Conservation (phyloP, 37 sponge, comb jelly and placozoan species). For the Chondrosia reniformis region DNA sequence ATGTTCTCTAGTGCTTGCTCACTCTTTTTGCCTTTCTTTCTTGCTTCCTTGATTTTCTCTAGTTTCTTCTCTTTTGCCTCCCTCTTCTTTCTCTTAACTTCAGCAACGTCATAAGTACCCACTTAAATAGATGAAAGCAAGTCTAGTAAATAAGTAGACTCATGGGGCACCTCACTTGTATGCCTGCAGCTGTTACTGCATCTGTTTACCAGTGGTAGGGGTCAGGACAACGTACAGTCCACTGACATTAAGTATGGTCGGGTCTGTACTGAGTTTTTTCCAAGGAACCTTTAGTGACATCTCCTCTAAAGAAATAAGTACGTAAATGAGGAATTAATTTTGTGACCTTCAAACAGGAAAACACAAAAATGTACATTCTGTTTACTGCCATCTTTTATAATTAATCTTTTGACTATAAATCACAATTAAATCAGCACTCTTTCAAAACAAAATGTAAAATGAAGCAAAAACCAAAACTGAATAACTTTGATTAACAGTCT, state of each 20-base stretch:
- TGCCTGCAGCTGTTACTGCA: too few species aligned
- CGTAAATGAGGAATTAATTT: neutral
- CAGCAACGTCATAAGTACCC: conserved; percentile 47
- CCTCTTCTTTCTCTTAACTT: conserved; percentile 38
- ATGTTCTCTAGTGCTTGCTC: neutral
- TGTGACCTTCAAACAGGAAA: too few species aligned
- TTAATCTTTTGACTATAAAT: too few species aligned
- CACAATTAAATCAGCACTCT: too few species aligned
- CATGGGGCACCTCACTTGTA: neutral
- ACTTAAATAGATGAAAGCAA: neutral
- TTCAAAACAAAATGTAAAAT: too few species aligned
- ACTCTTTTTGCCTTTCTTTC: conserved; percentile 62
- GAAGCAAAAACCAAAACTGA: too few species aligned
- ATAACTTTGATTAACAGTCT: too few species aligned
- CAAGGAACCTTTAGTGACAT: conserved; percentile 76
- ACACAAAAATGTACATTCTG: neutral
- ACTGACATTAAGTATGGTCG: conserved; percentile 57
- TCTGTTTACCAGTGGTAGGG: conserved; percentile 54
- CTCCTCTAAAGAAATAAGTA: conserved; percentile 54
- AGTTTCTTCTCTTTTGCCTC: conserved; percentile 67
- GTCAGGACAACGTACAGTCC: conserved; percentile 65
- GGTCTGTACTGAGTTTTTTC: conserved; percentile 77
- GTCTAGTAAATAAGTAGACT: neutral
- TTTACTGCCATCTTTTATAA: too few species aligned
- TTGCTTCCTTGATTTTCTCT: conserved; percentile 47